phyloP scores from a whole-genome alignment of 2,797 vertebrate genomes.

The Takifugu ocellatus region DNA sequence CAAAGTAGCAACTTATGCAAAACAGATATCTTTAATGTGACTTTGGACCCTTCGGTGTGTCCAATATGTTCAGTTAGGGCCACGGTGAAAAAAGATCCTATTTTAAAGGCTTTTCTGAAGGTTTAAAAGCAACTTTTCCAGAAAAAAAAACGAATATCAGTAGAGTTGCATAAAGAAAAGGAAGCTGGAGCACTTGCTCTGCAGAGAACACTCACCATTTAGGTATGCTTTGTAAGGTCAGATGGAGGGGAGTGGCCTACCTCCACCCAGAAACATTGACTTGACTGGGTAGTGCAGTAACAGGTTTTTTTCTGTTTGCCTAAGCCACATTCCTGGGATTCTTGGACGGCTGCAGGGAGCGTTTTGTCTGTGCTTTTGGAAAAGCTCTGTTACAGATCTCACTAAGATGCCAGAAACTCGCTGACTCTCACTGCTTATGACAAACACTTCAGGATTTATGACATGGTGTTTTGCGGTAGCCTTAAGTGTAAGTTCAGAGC shows the following conservation, averaged over 20 bases:
- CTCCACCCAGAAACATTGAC: constrained; percentile 53
- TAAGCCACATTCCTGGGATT: constrained; percentile 78
- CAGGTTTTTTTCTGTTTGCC: constrained; percentile 73
- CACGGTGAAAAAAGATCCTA: too few relatives aligned
- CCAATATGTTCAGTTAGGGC: constrained; percentile 2
- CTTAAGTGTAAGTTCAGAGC: too few relatives aligned
- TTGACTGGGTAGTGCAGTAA: constrained; percentile 69
- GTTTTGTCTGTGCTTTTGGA: constrained; percentile 62
- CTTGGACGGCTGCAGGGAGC: constrained; percentile 56
- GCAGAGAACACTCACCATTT: not conserved
- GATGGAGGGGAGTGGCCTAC: constrained; percentile 29
- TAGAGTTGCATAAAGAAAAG: too few relatives aligned
- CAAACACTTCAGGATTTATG: too few relatives aligned
- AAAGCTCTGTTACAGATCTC: constrained; percentile 30
- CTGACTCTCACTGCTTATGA: not conserved
- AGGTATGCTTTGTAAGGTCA: constrained; percentile 21
- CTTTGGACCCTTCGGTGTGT: constrained; percentile 30
- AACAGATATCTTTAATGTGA: constrained; percentile 11
- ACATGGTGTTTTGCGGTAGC: too few relatives aligned
- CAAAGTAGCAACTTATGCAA: too few relatives aligned
- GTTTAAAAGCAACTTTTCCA: too few relatives aligned
- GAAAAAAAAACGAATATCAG: too few relatives aligned
- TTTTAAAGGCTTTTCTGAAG: too few relatives aligned
- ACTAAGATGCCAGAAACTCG: constrained; percentile 23
- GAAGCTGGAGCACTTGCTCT: too few relatives aligned